Conservation (phyloP, 2,797 vertebrate species). For the Mus caroli region DNA sequence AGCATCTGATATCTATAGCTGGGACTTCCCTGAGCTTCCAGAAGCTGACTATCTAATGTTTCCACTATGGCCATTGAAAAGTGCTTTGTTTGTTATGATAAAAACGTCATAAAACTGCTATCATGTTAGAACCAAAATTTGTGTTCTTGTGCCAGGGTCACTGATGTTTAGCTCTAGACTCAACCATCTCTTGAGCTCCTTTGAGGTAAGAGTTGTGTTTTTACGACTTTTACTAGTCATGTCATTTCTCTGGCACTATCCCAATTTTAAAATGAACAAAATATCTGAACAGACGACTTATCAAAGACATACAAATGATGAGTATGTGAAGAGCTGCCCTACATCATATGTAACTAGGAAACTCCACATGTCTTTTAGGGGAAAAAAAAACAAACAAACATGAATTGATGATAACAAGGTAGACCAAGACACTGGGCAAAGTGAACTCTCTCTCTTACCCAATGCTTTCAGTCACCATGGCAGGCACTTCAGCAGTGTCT, state of each 20-base stretch:
- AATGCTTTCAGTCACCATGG: not conserved
- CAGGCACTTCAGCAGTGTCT: not conserved
- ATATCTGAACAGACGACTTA: not conserved
- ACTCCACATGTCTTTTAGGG: not conserved
- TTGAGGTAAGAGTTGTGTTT: not conserved
- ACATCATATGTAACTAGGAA: not conserved
- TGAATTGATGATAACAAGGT: not conserved
- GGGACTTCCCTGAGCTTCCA: not conserved
- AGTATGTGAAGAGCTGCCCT: not conserved
- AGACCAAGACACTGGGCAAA: not conserved
- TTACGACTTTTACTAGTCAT: not conserved
- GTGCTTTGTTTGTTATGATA: not conserved
- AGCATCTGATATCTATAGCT: not conserved
- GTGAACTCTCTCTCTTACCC: not conserved
- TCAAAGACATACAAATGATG: not conserved
- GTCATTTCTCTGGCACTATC: not conserved
- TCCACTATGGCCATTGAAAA: not conserved
- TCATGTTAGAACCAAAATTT: not conserved
- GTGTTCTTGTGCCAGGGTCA: not conserved
- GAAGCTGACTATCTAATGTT: not conserved
- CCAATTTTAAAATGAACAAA: not conserved
- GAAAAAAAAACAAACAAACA: not conserved
- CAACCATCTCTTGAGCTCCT: not conserved
- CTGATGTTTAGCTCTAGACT: not conserved
- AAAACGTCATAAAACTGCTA: not conserved